Evolutionary conservation across 2,797 vertebrate genomes (phyloP).

Genomic region (Poeciliopsis infans): DNA sequence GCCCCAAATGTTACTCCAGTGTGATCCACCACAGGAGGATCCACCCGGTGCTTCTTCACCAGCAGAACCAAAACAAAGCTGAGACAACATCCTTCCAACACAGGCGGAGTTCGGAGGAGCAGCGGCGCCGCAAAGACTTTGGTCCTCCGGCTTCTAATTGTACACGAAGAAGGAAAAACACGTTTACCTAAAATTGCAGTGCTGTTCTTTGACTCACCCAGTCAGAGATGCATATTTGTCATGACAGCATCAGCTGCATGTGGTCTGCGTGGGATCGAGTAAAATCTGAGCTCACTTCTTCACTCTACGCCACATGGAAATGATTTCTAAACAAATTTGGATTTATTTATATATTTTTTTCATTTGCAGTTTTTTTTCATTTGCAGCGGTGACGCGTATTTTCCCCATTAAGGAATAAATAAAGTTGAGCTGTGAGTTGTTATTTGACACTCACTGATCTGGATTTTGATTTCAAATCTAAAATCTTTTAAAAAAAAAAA

Average conservation of each 20-base stretch:
- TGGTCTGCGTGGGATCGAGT: background rate
- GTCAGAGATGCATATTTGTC: background rate
- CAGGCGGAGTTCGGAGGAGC: constrained; percentile 17
- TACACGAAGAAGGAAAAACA: background rate
- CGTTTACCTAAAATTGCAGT: constrained; percentile 2
- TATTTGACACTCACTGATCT: background rate
- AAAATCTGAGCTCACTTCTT: background rate
- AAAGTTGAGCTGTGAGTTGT: background rate
- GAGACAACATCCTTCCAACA: constrained; percentile 53
- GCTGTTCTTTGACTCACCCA: background rate
- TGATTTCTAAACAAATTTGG: background rate
- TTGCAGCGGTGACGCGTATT: background rate
- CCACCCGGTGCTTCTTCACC: constrained; percentile 38
- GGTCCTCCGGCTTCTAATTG: background rate
- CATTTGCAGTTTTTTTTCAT: background rate
- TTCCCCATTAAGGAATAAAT: background rate
- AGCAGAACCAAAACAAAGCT: constrained; percentile 64
- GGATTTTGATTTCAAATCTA: background rate
- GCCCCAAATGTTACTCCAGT: background rate
- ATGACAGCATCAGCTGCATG: background rate
- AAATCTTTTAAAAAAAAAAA: background rate
- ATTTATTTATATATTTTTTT: too few species aligned
- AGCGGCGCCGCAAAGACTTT: background rate
- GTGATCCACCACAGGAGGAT: constrained; percentile 26
- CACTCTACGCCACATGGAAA: background rate